Evolutionary conservation across 2,797 vertebrate species (phyloP), one percentile per base, ranked within the genome.

Genomic region (Distichodus sexfasciatus): DNA sequence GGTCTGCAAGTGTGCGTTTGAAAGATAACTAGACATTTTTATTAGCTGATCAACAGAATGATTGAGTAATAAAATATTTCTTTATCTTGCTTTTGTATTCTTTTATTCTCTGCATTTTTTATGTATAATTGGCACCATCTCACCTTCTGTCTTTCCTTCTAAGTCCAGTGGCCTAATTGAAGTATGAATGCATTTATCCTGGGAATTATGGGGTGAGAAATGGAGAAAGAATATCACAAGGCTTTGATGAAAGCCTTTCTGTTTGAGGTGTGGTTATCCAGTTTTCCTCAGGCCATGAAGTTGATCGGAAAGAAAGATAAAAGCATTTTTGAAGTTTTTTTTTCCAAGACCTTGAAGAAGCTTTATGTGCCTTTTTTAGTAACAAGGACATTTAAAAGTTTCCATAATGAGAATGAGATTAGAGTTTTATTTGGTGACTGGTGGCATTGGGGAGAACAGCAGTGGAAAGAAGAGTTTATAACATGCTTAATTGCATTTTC

Each of bases 291-390:
- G 29, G 43, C 28, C n/a, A 9, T 46, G 17, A 3, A 19, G 41
- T 31, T 36, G 65, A 47, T 71, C 15, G 26, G 12, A 36, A 29
- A 12, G 15, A 29, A 17, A 43, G 40, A 40, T 44, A 29, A 67
- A 28, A 12, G 6, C 12, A 46, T 17, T 54, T n/a, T 60, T 66
- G 47, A 19, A 67, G 65, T 63, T 17, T 33, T 33, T 10, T 12
- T 41, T n/a, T n/a, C n/a, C 14, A 46, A 12, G 26, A 41, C 10
- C 6, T 38, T 29, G 17, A 43, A 12, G 31, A 55, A 26, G 58
- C 10, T 29, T 24, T 21, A 43, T 5, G 3, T 19, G n/a, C 9
- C n/a, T 33, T 9, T 47, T n/a, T 21, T 36, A 59, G 12, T 14
- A 24, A 17, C 23, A 40, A 21, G 6, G 11, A 15, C 21, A 26